phyloP scores from a whole-genome alignment of 2,888 invertebrate species.

The Pyrochroa serraticornis region DNA sequence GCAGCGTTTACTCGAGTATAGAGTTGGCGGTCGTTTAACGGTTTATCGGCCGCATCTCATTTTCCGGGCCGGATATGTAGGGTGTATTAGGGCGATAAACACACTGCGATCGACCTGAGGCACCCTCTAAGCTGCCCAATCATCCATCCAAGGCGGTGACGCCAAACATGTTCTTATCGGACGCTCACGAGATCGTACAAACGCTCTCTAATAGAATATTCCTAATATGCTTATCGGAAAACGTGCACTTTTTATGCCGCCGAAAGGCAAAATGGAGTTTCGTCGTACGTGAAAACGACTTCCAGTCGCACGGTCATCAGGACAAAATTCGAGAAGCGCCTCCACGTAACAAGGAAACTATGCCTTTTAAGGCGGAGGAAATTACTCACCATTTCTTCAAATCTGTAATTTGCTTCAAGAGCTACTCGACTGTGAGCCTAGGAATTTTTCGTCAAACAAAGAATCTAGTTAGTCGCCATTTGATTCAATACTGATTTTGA shows the following conservation, averaged over 20 bases:
- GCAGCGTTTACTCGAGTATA: slow-evolving; percentile 25
- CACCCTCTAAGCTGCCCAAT: slow-evolving; percentile 30
- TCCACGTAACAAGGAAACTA: too few species aligned
- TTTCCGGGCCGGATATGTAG: slow-evolving; percentile 31
- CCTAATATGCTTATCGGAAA: slow-evolving; percentile 32
- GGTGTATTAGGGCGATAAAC: slow-evolving; percentile 33
- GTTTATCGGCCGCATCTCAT: slow-evolving; percentile 35
- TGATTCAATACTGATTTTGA: too few species aligned
- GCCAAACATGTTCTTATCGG: slow-evolving; percentile 30
- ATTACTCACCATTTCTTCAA: too few species aligned
- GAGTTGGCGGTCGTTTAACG: slow-evolving; percentile 32
- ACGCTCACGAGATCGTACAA: slow-evolving; percentile 25
- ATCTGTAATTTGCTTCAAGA: too few species aligned
- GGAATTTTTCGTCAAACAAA: too few species aligned
- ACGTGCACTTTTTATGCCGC: slow-evolving; percentile 23
- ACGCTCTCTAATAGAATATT: slow-evolving; percentile 32
- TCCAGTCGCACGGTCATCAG: too few species aligned
- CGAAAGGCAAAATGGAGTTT: too few species aligned
- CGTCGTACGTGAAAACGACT: too few species aligned
- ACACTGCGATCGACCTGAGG: slow-evolving; percentile 32
- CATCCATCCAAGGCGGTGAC: slow-evolving; percentile 27
- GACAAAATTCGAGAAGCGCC: too few species aligned
- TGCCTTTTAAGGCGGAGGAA: too few species aligned
- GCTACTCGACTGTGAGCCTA: too few species aligned
- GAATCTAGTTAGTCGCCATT: too few species aligned